These are phyloP conservation scores for Pelecanus crispus DNA, from an alignment of 2,113 vertebrate species.

Conservation along the genomic window DNA sequence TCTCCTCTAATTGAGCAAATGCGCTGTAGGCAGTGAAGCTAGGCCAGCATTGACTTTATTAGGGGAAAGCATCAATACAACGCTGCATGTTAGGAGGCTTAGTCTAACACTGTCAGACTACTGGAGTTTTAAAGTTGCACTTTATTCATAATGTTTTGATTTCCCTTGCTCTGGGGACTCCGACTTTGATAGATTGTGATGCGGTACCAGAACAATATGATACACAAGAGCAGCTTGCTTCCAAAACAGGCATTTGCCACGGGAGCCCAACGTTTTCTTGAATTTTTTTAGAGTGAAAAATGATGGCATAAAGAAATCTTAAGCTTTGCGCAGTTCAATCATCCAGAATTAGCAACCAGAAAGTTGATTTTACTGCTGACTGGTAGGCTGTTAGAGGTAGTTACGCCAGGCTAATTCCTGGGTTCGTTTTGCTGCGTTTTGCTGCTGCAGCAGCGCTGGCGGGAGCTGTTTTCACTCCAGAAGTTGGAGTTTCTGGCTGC, in stretches of 20 bases:
- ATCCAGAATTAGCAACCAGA: conserved; percentile 15
- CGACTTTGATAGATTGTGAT: conserved; percentile 43
- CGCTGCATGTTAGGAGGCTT: neutral
- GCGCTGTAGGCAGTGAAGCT: neutral
- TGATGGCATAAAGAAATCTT: neutral
- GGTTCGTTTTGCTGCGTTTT: neutral
- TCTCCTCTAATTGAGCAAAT: conserved; percentile 39
- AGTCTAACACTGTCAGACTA: neutral
- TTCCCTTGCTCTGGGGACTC: conserved; percentile 61
- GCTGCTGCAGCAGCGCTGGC: neutral
- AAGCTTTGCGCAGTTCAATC: neutral
- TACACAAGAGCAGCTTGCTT: conserved; percentile 8
- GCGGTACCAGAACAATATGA: neutral
- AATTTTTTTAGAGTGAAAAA: neutral
- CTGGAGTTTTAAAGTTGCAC: conserved; percentile 31
- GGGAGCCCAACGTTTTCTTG: neutral
- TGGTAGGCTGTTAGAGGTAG: neutral
- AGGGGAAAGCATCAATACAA: neutral
- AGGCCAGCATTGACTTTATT: neutral
- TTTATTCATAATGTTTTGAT: conserved; percentile 55
- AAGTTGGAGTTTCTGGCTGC: neutral
- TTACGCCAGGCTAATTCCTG: neutral
- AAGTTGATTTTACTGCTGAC: neutral
- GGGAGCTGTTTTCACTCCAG: neutral
- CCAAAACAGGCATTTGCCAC: neutral